phyloP scores from a whole-genome alignment of 2,888 invertebrate species.

The Eristalis pertinax region DNA sequence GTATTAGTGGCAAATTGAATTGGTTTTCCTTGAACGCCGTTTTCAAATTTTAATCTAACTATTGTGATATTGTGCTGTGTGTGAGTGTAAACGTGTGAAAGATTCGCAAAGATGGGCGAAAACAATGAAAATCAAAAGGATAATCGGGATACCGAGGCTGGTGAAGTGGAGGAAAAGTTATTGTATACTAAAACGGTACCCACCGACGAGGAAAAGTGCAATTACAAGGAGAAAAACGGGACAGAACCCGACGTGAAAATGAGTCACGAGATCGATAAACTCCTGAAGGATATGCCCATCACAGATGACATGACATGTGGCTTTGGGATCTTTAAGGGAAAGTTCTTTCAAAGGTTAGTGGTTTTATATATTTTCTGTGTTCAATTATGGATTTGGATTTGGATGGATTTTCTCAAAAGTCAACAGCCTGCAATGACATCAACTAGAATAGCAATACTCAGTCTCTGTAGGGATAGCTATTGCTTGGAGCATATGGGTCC shows the following conservation, averaged over 20 bases:
- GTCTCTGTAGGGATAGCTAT: too few relatives aligned
- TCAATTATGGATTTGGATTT: too few relatives aligned
- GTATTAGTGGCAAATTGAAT: neutral
- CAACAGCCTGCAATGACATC: too few relatives aligned
- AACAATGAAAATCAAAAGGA: slow-evolving; percentile 42
- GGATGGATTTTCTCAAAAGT: too few relatives aligned
- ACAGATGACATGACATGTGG: slow-evolving; percentile 86
- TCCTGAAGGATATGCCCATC: slow-evolving; percentile 82
- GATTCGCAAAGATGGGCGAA: slow-evolving; percentile 54
- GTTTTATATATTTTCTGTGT: neutral
- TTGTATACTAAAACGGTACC: slow-evolving; percentile 73
- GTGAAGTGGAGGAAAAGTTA: slow-evolving; percentile 74
- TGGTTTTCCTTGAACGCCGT: neutral
- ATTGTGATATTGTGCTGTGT: slow-evolving; percentile 47
- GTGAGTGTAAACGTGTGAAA: slow-evolving; percentile 6
- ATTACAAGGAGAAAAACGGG: slow-evolving; percentile 47
- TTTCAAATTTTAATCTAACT: neutral
- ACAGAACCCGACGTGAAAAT: slow-evolving; percentile 76
- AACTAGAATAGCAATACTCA: too few relatives aligned
- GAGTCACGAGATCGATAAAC: slow-evolving; percentile 81
- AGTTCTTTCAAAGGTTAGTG: slow-evolving; percentile 84
- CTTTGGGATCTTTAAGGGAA: slow-evolving; percentile 84
- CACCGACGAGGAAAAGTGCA: slow-evolving; percentile 74
- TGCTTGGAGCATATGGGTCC: too few relatives aligned
- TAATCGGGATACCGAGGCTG: slow-evolving; percentile 44